Evolutionary conservation across 2,888 invertebrate genomes (phyloP), one percentile per base, ranked within the genome.

Genomic region (Asteroscopus sphinx): DNA sequence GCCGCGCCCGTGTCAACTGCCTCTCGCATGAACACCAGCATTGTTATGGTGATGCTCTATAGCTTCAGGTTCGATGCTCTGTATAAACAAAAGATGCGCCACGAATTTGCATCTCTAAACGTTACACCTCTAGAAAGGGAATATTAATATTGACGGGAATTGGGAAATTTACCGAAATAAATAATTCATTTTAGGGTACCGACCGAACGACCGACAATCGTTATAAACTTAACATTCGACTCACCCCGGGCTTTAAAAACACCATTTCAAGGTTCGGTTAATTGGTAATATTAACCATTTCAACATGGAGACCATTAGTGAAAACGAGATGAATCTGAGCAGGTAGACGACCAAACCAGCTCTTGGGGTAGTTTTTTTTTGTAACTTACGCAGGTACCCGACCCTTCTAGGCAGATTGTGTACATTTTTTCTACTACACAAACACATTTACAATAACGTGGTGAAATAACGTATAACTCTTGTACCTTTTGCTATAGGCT

Each of bases 211-310:
- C 71, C 44, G 36, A 21, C 75, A 77, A 73, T 82, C 79, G 76
- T 81, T 70, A 80, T 78, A 79, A 81, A 79, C 73, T 59, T 73
- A 76, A 81, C 80, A 88, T 90, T 90, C 83, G 77, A 83, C 84
- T 81, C 87, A 82, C 86, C 87, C 88, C 64, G 76, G 85, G 85
- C 80, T 76, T 78, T 83, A 82, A 87, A 85, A 86, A 79, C 79
- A 86, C 85, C 83, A 89, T 85, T 89, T 89, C 85, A 80, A 80
- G 77, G 80, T 78, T 85, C 76, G 72, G 86, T 90, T 92, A 91
- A 91, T 92, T 92, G 90, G 90, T 88, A 87, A 85, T 88, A 88
- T 89, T 91, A 90, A 88, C 82, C 82, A 82, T 89, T 90, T 85
- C 81, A 85, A 90, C 81, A 80, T 83, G 79, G 79, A 80, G 78